Base-by-base conservation (phyloP, 2,888 invertebrate genomes). In the Hermaeophaga mercurialis region DNA sequence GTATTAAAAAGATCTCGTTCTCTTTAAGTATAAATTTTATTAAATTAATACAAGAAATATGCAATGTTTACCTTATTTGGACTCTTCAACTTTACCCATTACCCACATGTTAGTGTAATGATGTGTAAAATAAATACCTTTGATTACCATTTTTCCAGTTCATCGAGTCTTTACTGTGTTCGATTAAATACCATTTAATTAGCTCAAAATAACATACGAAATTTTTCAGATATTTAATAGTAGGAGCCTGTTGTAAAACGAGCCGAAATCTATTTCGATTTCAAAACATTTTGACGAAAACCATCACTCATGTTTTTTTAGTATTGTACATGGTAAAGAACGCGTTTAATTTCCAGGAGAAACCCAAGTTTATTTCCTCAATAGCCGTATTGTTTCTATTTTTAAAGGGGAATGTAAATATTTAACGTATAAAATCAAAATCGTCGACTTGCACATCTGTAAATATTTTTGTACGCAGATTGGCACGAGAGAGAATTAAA, bases 11-110 rank as follows among this genome's bases (percentile, higher is more conserved):
- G 41, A 18, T 41, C 19, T n/a, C 22, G 41, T 41, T 6, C 22
- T 19, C 11, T 24, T 41, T 41, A 41, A 41, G 12, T 41, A 41
- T 24, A 41, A 41, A 41, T 41, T 41, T n/a, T 41, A 41, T 19
- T 41, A 41, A 41, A 41, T 41, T 41, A 11, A 41, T 41, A 22
- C 41, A 5, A 41, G 9, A 38, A 41, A 41, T 22, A 11, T 41
- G 12, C 41, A 12, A 24, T 19, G 7, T 22, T 41, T 11, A 24
- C 22, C 19, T 41, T 41, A 41, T 41, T 41, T 17, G 39, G 39
- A 18, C 11, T 19, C 8, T 11, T 39, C 12, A n/a, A 15, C 6
- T 12, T 41, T 22, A 41, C 41, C 17, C 3, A 41, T 41, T 41
- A 41, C 41, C 41, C 41, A 22, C 41, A 41, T 41, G 24, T 41